Conservation (phyloP, 2,113 vertebrate genomes). For the Rissa tridactyla region DNA sequence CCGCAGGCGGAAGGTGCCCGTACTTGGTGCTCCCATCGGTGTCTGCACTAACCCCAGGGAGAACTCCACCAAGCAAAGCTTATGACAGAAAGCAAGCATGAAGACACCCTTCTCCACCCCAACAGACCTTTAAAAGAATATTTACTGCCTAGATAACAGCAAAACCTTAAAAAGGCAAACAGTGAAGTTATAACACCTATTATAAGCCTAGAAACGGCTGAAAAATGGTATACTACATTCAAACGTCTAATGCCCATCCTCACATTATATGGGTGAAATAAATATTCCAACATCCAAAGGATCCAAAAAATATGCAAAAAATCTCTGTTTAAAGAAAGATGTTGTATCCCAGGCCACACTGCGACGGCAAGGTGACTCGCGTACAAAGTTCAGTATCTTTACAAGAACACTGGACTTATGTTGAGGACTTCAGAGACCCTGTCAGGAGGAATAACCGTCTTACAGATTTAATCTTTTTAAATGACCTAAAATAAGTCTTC, state of each 20-base stretch:
- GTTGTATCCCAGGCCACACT: not conserved
- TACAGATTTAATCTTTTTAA: conserved; percentile 53
- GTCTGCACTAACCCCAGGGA: not conserved
- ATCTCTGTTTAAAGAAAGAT: not conserved
- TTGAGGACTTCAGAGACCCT: not conserved
- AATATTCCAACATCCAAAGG: not conserved
- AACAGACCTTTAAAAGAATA: not conserved
- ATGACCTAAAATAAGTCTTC: conserved; percentile 61
- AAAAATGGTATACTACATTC: not conserved
- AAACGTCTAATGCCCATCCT: not conserved
- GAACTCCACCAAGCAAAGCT: not conserved
- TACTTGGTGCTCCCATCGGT: not conserved
- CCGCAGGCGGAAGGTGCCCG: rapidly evolving
- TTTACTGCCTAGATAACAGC: not conserved
- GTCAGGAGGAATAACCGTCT: conserved; percentile 30
- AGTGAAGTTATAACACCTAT: rapidly evolving
- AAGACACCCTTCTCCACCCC: not conserved
- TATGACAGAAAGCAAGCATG: not conserved
- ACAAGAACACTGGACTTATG: not conserved
- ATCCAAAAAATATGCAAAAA: not conserved
- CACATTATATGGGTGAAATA: not conserved
- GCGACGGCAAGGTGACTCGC: not conserved
- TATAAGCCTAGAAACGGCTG: not conserved
- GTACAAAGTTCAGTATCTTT: not conserved
- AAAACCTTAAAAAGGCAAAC: not conserved